Conservation (phyloP, 2,113 vertebrate species). For the Castor canadensis region DNA sequence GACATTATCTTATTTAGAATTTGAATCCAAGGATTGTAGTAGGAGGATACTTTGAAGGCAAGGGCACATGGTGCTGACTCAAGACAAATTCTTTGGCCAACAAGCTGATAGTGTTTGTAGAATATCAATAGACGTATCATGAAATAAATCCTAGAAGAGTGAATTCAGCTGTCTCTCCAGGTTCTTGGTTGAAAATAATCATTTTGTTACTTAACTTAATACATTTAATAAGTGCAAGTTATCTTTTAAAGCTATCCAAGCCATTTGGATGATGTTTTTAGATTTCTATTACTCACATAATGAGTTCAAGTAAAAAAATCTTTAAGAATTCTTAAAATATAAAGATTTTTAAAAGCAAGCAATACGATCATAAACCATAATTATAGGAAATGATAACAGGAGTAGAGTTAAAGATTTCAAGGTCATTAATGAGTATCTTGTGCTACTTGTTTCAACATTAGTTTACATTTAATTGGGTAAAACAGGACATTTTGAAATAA, state of each 20-base stretch:
- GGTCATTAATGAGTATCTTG: background rate
- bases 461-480: slow-evolving; percentile 35
- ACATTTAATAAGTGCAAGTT: background rate
- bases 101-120: no score
- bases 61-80: background rate
- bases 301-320: background rate
- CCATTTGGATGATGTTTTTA: background rate
- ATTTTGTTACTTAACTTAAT: slow-evolving; percentile 12
- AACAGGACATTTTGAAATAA: background rate
- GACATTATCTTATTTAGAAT: background rate
- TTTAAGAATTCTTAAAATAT: background rate
- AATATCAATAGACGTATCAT: no score
- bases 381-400: background rate
- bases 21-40: background rate
- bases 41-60: background rate
- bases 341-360: no score
- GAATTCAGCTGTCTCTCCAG: background rate
- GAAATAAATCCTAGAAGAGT: background rate
- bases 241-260: background rate
- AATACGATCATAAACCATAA: background rate
- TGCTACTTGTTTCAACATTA: background rate
- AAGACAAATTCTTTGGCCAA: background rate
- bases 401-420: background rate
- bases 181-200: background rate
- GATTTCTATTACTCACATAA: background rate